Conservation (phyloP, 2,797 vertebrate species). For the Malacoraja senta region DNA sequence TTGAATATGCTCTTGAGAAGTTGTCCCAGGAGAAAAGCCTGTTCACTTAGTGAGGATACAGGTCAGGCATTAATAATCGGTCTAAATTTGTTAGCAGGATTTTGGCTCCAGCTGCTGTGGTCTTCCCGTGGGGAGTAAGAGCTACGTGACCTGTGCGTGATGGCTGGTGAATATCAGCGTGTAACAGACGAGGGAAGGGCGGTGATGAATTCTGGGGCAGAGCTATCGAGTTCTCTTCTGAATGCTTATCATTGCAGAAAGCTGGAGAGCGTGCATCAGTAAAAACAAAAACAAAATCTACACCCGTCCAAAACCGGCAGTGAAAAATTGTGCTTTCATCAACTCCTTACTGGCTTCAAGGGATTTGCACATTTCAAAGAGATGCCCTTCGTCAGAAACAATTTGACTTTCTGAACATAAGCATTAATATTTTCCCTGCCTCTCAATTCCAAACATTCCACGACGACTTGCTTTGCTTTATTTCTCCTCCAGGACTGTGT, state of each 20-base stretch:
- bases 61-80: conserved; percentile 34
- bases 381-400: neutral
- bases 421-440: neutral
- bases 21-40: conserved; percentile 24
- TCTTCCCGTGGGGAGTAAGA: conserved; percentile 18
- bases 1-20: conserved; percentile 15
- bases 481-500: neutral
- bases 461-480: neutral
- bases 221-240: neutral
- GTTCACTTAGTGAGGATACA: conserved; percentile 36
- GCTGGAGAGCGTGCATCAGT: neutral
- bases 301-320: neutral
- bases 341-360: neutral
- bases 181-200: conserved; percentile 31
- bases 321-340: conserved; percentile 7
- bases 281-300: neutral
- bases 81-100: conserved; percentile 33
- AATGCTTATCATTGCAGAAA: conserved; percentile 8
- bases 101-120: conserved; percentile 32
- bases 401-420: neutral
- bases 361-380: neutral
- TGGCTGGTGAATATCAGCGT: conserved; percentile 34
- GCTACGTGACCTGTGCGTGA: conserved; percentile 26
- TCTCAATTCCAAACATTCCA: neutral
- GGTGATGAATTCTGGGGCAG: conserved; percentile 15